These are phyloP conservation scores for Callimorpha dominula DNA, from an alignment of 2,888 invertebrate genomes.

Conservation along the genomic window DNA sequence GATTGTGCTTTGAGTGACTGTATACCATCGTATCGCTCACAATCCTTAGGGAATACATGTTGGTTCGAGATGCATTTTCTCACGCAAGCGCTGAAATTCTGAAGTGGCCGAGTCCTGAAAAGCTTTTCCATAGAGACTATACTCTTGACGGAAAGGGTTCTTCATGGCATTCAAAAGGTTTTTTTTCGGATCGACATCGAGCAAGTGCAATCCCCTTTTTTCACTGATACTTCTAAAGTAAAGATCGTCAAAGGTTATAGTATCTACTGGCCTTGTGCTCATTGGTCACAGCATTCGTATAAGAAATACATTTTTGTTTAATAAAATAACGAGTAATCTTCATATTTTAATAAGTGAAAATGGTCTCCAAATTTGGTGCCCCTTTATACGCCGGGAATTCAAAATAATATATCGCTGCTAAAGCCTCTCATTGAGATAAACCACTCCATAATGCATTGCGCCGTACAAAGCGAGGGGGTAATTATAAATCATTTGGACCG, in stretches of 20 bases:
- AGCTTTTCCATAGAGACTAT: not conserved
- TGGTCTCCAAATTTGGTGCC: not conserved
- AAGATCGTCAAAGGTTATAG: no score
- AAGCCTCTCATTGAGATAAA: conserved; percentile 30
- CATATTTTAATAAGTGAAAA: not conserved
- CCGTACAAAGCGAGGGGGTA: conserved; percentile 52
- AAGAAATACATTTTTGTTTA: no score
- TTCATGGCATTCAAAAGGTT: not conserved
- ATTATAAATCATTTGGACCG: conserved; percentile 68
- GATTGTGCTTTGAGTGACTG: not conserved
- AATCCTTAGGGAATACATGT: not conserved
- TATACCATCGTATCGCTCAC: not conserved
- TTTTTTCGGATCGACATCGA: no score
- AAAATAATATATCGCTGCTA: conserved; percentile 24
- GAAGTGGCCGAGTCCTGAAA: not conserved
- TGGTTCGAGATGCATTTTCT: not conserved
- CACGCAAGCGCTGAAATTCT: not conserved
- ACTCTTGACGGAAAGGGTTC: not conserved
- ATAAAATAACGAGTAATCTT: no score
- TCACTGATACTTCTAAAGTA: no score
- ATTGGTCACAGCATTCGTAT: not conserved
- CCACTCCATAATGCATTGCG: conserved; percentile 25
- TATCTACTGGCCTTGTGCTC: no score
- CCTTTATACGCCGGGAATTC: conserved; percentile 25
- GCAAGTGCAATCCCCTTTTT: no score